Evolutionary conservation across 2,888 invertebrate genomes (phyloP).

Genomic region (Pimpla rufipes): DNA sequence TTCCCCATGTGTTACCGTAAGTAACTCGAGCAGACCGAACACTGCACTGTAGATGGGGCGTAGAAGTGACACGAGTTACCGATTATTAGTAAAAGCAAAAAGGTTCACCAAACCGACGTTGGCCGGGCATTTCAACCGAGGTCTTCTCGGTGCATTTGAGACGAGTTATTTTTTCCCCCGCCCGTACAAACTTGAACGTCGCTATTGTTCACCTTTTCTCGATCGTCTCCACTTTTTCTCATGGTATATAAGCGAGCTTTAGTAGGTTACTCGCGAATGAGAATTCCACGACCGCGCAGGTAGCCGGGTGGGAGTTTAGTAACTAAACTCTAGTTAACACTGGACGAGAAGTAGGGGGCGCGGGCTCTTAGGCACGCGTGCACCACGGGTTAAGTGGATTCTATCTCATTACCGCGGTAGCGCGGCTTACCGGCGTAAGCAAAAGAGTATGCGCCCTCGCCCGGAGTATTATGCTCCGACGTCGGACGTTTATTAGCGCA

Average conservation of each 20-base stretch:
- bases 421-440: conserved; percentile 66
- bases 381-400: conserved; percentile 79
- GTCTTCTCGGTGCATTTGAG: too few relatives aligned
- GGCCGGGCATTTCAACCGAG: too few relatives aligned
- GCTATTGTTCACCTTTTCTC: background rate
- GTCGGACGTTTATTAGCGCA: conserved; percentile 5
- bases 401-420: conserved; percentile 79
- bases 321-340: conserved; percentile 75
- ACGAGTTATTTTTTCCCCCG: background rate
- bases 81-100: too few relatives aligned
- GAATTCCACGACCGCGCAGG: conserved; percentile 21
- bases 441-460: conserved; percentile 62
- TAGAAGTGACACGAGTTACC: too few relatives aligned
- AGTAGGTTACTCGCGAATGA: conserved; percentile 40
- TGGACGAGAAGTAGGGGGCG: conserved; percentile 54
- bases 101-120: too few relatives aligned
- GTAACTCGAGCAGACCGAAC: too few relatives aligned
- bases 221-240: background rate
- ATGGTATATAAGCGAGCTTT: background rate
- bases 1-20: too few relatives aligned
- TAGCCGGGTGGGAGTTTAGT: conserved; percentile 70
- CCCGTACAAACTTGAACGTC: background rate
- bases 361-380: conserved; percentile 80
- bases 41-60: too few relatives aligned
- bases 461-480: conserved; percentile 38